A percentile compares a stretch with the other conserved stretches of the same genome.
These are phyloP conservation scores for Autographa pulchrina DNA, from an alignment of 2,888 invertebrate species.

Conservation along the genomic window DNA sequence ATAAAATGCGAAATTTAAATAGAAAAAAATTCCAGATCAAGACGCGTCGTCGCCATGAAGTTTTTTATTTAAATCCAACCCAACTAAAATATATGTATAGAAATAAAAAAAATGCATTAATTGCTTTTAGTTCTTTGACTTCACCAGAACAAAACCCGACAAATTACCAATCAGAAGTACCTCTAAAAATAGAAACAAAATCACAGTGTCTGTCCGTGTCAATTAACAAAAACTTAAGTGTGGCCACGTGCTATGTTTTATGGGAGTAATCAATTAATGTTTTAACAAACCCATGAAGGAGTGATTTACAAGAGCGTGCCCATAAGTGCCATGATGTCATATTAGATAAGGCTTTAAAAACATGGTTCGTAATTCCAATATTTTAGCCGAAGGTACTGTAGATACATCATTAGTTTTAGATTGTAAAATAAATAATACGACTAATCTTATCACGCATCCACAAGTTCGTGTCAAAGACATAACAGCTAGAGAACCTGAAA, in stretches of 20 bases:
- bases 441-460: not conserved
- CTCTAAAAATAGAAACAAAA: constrained; percentile 41
- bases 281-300: constrained; percentile 62
- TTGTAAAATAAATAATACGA: not conserved
- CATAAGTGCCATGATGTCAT: constrained; percentile 63
- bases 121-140: not conserved
- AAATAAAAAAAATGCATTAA: not conserved
- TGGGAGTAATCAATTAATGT: constrained; percentile 64
- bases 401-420: not conserved
- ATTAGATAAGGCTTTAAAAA: constrained; percentile 54
- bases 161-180: constrained; percentile 10
- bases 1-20: no score
- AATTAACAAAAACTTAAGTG: constrained; percentile 61
- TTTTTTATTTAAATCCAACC: no score
- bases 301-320: constrained; percentile 59
- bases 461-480: not conserved
- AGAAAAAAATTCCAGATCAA: no score
- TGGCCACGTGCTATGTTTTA: constrained; percentile 70
- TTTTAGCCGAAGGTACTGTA: not conserved
- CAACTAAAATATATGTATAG: no score
- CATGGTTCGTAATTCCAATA: constrained; percentile 31
- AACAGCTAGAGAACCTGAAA: not conserved
- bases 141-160: not conserved
- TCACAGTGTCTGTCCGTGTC: constrained; percentile 50
- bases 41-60: no score